Base-by-base conservation (phyloP, 2,888 invertebrate species). In the Microctonus hyperodae region DNA sequence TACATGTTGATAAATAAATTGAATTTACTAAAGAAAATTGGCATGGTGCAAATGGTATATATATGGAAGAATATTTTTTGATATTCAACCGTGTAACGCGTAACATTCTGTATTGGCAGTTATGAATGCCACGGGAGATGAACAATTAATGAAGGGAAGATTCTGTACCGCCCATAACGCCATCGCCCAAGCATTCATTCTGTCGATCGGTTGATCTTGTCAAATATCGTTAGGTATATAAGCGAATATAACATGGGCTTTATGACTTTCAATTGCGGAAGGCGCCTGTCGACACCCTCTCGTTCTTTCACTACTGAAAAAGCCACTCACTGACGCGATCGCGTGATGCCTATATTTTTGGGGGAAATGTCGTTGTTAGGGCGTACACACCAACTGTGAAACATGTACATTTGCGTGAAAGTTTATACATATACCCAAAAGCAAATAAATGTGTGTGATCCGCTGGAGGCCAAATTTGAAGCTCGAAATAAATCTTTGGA, bases 71-170 rank as follows among this genome's bases (percentile, higher is more conserved):
- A 28, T 13, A 51, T 4, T 31, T 23, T 20, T 3, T 72, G 70
- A 69, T 59, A 58, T 51, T 72, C 67, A 73, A 78, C 70, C 75
- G 77, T 82, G 82, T 80, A 81, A 79, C 80, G 56, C n/a, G 20
- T 10, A 44, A 28, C 4, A 67, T 63, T 67, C 65, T 67, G 75
- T 74, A 80, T 78, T 78, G 79, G 78, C 75, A 74, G 76, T 71
- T 75, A 74, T 76, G 74, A 75, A 78, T 71, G 72, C 73, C 60
- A 28, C 71, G 76, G 80, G 79, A 80, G 82, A 84, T 83, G 83
- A 84, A 83, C 82, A 84, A 83, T 84, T 84, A 84, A 80, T 77
- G 70, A 70, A 73, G 76, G 78, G 80, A 74, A 74, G 77, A 74
- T 72, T 69, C 75, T 56, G 74, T 61, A 53, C 76, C 82, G 81